Base-by-base conservation (phyloP, 2,888 invertebrate species). In the Agonum fuliginosum region DNA sequence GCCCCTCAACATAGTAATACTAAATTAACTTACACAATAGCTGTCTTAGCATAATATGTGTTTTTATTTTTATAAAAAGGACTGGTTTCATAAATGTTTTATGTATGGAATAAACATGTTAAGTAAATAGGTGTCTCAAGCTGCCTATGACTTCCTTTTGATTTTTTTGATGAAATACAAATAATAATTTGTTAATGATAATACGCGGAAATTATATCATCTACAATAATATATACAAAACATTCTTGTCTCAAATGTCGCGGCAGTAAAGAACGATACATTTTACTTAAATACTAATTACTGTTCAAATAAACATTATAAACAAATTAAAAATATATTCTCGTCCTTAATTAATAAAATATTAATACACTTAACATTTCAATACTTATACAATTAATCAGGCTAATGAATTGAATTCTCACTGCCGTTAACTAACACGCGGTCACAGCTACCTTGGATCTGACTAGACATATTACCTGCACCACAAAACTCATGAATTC, bases 1-100 rank as follows among this genome's bases (percentile, higher is more conserved):
- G 77, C 69, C 77, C 77, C 77, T 77, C 77, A 77, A 77, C 77
- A 77, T 69, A 74, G 65, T 74, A 74, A 74, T 74, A 73, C 73
- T 73, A 73, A 73, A 54, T 67, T 58, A 73, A 73, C 71, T 71
- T 71, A 71, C 71, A 71, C 71, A 51, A 48, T 71, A 71, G 71
- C 71, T 71, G 46, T 71, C 48, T 46, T 71, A 71, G 71, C 71
- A 27, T 46, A 27, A 43, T 17, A 71, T 71, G 46, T 71, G 48
- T 48, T 70, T 69, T 71, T 46, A 48, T 71, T 48, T 48, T 46
- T 71, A 71, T 71, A 46, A 71, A 71, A 71, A 46, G 71, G 71
- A 71, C 71, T 71, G 46, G 71, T 48, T 30, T 71, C 46, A 19
- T 46, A 65, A 34, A 14, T 46, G 41, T 69, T 41, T 69, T 22